Evolutionary conservation across 2,113 vertebrate species (phyloP).

Genomic region (Phyllostomus discolor): DNA sequence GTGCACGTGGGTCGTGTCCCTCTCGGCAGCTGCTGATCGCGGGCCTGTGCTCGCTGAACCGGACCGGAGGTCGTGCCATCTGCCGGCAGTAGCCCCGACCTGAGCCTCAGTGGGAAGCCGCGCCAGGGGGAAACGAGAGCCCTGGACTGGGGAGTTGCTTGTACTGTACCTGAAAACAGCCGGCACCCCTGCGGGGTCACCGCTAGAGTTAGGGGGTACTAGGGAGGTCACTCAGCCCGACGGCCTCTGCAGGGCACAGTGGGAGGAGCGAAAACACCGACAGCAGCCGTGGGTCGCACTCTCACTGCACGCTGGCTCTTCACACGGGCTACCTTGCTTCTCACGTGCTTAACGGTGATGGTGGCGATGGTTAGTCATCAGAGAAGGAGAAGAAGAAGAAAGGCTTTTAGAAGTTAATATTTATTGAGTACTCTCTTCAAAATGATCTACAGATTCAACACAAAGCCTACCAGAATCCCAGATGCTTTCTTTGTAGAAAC

Average conservation of each 20-base stretch:
- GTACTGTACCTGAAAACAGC: neutral
- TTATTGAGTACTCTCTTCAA: neutral
- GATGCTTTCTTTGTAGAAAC: slow-evolving; percentile 18
- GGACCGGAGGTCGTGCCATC: neutral
- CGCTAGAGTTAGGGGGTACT: neutral
- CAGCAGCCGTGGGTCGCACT: neutral
- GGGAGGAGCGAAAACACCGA: neutral
- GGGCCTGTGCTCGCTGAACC: neutral
- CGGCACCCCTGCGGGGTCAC: neutral
- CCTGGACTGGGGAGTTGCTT: neutral
- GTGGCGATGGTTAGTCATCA: neutral
- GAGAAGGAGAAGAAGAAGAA: neutral
- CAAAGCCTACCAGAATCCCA: neutral
- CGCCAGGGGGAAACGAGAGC: neutral
- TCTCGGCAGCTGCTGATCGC: neutral
- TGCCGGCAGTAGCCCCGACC: neutral
- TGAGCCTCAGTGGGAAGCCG: neutral
- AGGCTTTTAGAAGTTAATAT: neutral
- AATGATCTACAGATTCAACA: neutral
- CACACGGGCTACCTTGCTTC: neutral
- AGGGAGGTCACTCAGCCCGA: neutral
- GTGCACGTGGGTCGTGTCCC: neutral
- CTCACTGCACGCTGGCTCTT: neutral
- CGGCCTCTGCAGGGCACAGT: neutral
- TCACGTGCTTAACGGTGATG: neutral